A percentile compares a stretch with the other conserved stretches of the same genome.
Conservation (phyloP, 2,113 vertebrate genomes). For the Rynchops niger region DNA sequence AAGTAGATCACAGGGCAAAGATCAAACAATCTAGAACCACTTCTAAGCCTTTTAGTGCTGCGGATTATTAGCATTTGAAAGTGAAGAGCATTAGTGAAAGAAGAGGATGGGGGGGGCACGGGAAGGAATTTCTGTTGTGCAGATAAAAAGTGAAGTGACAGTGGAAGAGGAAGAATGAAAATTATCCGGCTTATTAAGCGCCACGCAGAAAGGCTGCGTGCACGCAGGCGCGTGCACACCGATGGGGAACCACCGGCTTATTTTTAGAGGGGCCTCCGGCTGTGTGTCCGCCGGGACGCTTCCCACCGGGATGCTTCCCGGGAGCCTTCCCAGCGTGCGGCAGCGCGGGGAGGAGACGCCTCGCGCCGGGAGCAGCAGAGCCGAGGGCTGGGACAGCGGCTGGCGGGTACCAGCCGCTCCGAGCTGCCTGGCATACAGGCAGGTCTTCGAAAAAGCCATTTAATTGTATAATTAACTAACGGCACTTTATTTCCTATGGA, state of each 20-base stretch:
- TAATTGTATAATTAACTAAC: not conserved
- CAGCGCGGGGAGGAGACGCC: not conserved
- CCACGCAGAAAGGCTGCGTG: not conserved
- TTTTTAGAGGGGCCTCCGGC: not conserved
- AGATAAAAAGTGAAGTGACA: constrained; percentile 61
- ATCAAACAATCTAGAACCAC: constrained; percentile 82
- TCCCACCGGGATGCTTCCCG: not conserved
- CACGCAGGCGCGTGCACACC: not conserved
- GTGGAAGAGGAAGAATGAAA: constrained; percentile 25
- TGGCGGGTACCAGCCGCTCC: fast-evolving
- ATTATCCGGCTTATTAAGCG: not conserved
- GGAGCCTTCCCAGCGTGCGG: not conserved
- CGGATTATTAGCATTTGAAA: constrained; percentile 84
- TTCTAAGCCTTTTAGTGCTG: constrained; percentile 80
- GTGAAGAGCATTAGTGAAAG: constrained; percentile 75
- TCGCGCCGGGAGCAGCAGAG: not conserved
- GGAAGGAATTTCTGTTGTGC: constrained; percentile 67
- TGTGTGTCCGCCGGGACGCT: not conserved
- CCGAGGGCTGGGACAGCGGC: not conserved
- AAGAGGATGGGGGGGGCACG: not conserved
- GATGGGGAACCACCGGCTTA: not conserved
- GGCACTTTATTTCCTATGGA: no score
- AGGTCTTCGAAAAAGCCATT: not conserved
- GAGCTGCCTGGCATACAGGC: not conserved
- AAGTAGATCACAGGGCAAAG: constrained; percentile 83